These are phyloP conservation scores for Rapana venosa DNA, from an alignment of 2,888 invertebrate species.

Conservation along the genomic window DNA sequence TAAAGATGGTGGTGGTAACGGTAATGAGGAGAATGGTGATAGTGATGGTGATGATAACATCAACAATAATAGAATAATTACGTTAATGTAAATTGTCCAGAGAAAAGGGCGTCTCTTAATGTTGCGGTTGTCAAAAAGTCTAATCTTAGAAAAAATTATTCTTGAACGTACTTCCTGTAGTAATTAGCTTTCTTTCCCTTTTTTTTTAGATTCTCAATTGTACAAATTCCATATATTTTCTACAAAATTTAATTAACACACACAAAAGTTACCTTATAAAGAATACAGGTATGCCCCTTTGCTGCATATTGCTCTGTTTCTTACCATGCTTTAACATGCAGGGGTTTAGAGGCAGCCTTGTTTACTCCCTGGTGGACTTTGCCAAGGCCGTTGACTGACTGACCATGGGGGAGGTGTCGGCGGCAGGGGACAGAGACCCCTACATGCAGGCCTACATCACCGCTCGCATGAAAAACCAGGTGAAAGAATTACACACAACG, in stretches of 20 bases:
- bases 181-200: too few species aligned
- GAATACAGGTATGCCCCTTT: background rate
- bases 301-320: background rate
- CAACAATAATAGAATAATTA: too few species aligned
- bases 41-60: too few species aligned
- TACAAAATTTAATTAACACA: background rate
- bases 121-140: too few species aligned
- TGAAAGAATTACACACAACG: background rate
- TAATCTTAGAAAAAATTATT: too few species aligned
- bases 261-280: background rate
- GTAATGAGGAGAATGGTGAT: too few species aligned
- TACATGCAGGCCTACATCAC: constrained; percentile 47
- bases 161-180: too few species aligned
- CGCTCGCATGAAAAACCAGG: constrained; percentile 39
- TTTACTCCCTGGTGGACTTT: background rate
- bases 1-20: too few species aligned
- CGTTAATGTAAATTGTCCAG: too few species aligned
- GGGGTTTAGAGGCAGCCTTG: background rate
- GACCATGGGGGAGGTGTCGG: constrained; percentile 9
- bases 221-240: too few species aligned
- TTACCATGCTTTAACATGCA: background rate
- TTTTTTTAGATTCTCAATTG: too few species aligned
- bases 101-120: too few species aligned
- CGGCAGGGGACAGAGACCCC: constrained; percentile 42
- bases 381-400: background rate